Conservation (phyloP, 2,113 vertebrate species). For the Synchiropus splendidus region DNA sequence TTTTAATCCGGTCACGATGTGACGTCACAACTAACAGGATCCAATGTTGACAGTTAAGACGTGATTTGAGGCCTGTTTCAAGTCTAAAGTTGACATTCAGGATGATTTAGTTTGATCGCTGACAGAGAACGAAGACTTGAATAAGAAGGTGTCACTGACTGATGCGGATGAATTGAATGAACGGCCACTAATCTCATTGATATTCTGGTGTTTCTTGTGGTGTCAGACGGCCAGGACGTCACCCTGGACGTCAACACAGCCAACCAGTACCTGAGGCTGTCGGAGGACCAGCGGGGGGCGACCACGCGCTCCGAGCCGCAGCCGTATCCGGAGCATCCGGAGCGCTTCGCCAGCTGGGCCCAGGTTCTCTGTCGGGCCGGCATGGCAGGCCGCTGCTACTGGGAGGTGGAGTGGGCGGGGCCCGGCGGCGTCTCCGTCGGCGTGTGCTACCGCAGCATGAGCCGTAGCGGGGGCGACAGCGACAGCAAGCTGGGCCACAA, state of each 20-base stretch:
- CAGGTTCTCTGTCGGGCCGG: conserved; percentile 67
- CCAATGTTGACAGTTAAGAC: too few relatives aligned
- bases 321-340: conserved; percentile 43
- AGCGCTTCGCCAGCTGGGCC: conserved; percentile 63
- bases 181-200: too few relatives aligned
- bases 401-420: conserved; percentile 69
- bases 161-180: too few relatives aligned
- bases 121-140: too few relatives aligned
- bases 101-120: too few relatives aligned
- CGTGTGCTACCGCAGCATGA: conserved; percentile 66
- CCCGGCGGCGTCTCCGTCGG: conserved; percentile 59
- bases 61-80: too few relatives aligned
- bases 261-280: conserved; percentile 52
- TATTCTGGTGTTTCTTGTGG: too few relatives aligned
- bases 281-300: conserved; percentile 29
- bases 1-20: too few relatives aligned
- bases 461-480: conserved; percentile 55
- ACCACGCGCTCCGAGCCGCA: conserved; percentile 35
- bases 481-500: conserved; percentile 72
- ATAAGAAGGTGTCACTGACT: too few relatives aligned
- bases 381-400: conserved; percentile 70
- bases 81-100: too few relatives aligned
- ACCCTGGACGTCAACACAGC: conserved; percentile 57
- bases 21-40: too few relatives aligned
- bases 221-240: conserved; percentile 53